Base-by-base conservation (phyloP, 2,113 vertebrate species). In the Pedionomus torquatus region DNA sequence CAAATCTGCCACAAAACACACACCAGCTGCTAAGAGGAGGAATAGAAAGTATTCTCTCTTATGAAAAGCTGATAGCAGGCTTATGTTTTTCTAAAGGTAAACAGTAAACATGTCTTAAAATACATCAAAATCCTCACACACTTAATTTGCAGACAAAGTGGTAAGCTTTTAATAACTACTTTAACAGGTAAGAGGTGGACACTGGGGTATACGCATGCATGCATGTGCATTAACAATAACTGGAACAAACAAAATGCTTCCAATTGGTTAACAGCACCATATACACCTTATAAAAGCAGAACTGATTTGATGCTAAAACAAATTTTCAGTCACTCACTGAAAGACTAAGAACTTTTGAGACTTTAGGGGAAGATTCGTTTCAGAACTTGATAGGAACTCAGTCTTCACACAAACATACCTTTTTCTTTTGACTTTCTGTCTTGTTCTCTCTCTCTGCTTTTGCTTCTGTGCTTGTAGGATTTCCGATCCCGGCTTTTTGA, bases 381-480 rank as follows among this genome's bases (percentile, higher is more conserved):
- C 80, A 90, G 37, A 96, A 72, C 26, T 82, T 72, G 16, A 55
- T 75, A 82, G 2, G 2, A 94, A 83, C 74, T 91, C 69, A 48
- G 87, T 43, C 69, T 68, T 91, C 72, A 93, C 13, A 89, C 39
- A 95, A 91, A 98, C 98, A 95, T 96, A 99, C 99, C 99, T 99
- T 99, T 99, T 97, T 99, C 99, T 98, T 99, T 99, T 52, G 99
- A 99, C 95, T 99, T 99, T 98, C 98, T 98, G 61, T 99, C 99
- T 97, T 98, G 98, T 54, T 99, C 98, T 96, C 97, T 98, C 78
- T 99, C 99, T 90, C 98, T 97, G 96, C 99, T 99, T 98, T 98
- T 98, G 97, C 99, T 99, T 95, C 99, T 98, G 95, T 99, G 99
- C 90, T 99, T 99, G 95, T 99, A 99, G 57, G 99, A 99, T 96